Evolutionary conservation across 2,888 invertebrate species (phyloP).

Genomic region (Parasteatoda lunata): DNA sequence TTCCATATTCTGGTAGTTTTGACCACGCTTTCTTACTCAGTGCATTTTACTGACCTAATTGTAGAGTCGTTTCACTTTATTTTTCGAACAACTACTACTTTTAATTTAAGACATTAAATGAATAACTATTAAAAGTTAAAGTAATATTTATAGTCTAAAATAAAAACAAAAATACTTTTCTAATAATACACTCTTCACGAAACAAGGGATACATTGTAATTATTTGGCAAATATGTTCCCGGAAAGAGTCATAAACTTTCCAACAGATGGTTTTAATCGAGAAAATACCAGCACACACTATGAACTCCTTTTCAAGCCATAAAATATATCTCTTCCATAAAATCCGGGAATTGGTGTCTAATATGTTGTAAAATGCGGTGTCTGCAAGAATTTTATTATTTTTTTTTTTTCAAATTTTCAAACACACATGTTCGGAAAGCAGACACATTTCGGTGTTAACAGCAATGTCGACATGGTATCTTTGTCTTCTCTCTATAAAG

Average conservation of each 20-base stretch:
- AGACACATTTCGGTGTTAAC: constrained; percentile 42
- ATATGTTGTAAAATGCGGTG: constrained; percentile 45
- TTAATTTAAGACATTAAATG: no score
- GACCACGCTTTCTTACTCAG: no score
- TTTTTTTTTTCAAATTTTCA: constrained; percentile 1
- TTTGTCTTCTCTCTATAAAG: constrained; percentile 10
- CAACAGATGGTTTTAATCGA: constrained; percentile 59
- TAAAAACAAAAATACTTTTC: background rate
- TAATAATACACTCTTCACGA: background rate
- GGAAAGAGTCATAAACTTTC: constrained; percentile 32
- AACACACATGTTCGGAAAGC: constrained; percentile 12
- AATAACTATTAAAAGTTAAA: no score
- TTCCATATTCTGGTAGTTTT: no score
- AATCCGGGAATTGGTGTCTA: constrained; percentile 27
- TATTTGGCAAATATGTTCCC: background rate
- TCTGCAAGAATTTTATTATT: constrained; percentile 10
- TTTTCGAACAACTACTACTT: no score
- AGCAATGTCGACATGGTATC: constrained; percentile 19
- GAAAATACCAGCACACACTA: constrained; percentile 29
- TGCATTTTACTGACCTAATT: no score
- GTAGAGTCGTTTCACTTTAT: no score
- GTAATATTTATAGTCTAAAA: background rate
- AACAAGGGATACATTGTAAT: constrained; percentile 2
- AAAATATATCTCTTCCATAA: constrained; percentile 52
- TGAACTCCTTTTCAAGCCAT: constrained; percentile 21